A percentile compares a stretch with the other conserved stretches of the same genome.
Evolutionary conservation across 2,113 vertebrate genomes (phyloP).

Genomic region (Calyptommatus sinebrachiatus): DNA sequence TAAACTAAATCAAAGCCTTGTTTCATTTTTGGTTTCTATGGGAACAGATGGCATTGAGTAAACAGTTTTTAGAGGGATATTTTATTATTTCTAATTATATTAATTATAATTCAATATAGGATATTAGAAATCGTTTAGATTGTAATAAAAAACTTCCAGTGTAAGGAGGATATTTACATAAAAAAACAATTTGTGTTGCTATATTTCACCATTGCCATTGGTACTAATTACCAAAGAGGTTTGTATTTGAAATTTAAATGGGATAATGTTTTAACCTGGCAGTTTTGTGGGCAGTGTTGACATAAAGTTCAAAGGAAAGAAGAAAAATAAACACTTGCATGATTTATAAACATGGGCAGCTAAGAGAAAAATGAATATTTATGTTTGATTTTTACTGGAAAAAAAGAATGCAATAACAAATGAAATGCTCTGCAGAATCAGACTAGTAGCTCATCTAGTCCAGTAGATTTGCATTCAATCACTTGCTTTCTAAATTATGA

Average conservation of each 20-base stretch:
- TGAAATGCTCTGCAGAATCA: too few species aligned
- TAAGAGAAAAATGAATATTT: neutral
- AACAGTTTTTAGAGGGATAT: slow-evolving; percentile 51
- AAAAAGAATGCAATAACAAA: too few species aligned
- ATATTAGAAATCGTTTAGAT: slow-evolving; percentile 57
- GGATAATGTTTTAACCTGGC: slow-evolving; percentile 2
- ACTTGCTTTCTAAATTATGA: too few species aligned
- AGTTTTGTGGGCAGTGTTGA: slow-evolving; percentile 17
- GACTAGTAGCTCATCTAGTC: too few species aligned
- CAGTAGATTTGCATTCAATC: too few species aligned
- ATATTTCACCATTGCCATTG: slow-evolving; percentile 44
- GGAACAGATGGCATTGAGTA: slow-evolving; percentile 54
- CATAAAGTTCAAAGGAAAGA: slow-evolving; percentile 11
- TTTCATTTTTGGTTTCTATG: slow-evolving; percentile 50
- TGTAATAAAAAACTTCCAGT: slow-evolving; percentile 54
- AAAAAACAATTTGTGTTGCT: slow-evolving; percentile 45
- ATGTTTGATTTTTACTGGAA: too few species aligned
- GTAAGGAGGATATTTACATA: slow-evolving; percentile 34
- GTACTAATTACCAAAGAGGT: slow-evolving; percentile 46
- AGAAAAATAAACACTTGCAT: neutral
- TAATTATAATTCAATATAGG: slow-evolving; percentile 61
- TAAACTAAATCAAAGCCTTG: slow-evolving; percentile 42
- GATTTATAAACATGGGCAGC: neutral
- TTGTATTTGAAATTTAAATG: slow-evolving; percentile 45
- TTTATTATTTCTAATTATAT: slow-evolving; percentile 61